phyloP scores from a whole-genome alignment of 2,113 vertebrate genomes.

The Arothron firmamentum region DNA sequence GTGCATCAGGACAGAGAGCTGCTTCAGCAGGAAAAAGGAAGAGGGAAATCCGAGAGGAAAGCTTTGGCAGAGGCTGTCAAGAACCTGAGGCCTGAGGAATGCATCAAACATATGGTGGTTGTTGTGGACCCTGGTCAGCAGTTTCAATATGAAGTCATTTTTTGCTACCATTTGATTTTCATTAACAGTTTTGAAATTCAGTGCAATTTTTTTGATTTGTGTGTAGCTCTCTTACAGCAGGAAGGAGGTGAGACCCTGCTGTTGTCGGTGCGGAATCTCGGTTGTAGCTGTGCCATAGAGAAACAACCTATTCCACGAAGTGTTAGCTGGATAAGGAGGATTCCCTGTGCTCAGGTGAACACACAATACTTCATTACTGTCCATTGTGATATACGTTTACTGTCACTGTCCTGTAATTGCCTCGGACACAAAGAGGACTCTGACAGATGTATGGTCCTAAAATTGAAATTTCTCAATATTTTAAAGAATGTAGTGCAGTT shows the following conservation, averaged over 20 bases:
- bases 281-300: slow-evolving; percentile 81
- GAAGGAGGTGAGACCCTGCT: slow-evolving; percentile 82
- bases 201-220: slow-evolving; percentile 12
- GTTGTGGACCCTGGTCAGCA: slow-evolving; percentile 83
- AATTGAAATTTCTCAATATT: too few species aligned
- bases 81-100: slow-evolving; percentile 81
- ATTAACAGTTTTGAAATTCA: too few species aligned
- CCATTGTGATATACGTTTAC: not conserved
- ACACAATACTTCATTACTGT: not conserved
- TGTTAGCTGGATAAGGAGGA: slow-evolving; percentile 82
- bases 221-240: slow-evolving; percentile 81
- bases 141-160: too few species aligned
- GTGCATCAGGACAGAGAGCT: slow-evolving; percentile 51
- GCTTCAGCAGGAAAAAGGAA: slow-evolving; percentile 48
- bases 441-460: not conserved
- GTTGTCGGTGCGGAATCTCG: slow-evolving; percentile 80
- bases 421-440: not conserved
- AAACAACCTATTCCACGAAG: slow-evolving; percentile 78
- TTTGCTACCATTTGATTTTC: not conserved
- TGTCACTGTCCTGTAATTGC: slow-evolving; percentile 1
- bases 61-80: slow-evolving; percentile 63
- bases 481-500: too few species aligned
- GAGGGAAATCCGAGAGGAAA: slow-evolving; percentile 68
- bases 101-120: slow-evolving; percentile 80
- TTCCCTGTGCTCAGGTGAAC: slow-evolving; percentile 68